Conservation (phyloP, 2,113 vertebrate species). For the Gulo gulo region DNA sequence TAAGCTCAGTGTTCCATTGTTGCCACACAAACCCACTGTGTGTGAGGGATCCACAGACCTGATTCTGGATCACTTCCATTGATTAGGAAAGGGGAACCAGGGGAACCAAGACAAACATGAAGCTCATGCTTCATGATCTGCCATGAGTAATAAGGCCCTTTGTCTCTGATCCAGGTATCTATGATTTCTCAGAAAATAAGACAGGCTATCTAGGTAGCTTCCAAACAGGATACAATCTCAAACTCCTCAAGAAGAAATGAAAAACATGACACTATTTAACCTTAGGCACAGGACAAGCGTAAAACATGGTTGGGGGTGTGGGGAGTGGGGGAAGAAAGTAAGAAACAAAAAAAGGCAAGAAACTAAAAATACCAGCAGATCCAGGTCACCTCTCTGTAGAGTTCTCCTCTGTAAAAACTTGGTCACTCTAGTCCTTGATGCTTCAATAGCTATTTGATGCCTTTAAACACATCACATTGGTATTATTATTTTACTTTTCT, state of each 20-base stretch:
- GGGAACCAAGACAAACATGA: not conserved
- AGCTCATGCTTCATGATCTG: not conserved
- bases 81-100: not conserved
- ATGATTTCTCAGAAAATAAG: not conserved
- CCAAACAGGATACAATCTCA: not conserved
- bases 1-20: not conserved
- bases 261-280: not conserved
- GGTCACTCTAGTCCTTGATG: not conserved
- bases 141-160: not conserved
- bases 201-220: not conserved
- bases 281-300: not conserved
- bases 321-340: not conserved
- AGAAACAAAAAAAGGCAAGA: not conserved
- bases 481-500: not conserved
- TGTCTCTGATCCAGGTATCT: not conserved
- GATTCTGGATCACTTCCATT: not conserved
- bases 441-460: not conserved
- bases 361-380: not conserved
- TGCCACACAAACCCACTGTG: not conserved
- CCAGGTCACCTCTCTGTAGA: not conserved
- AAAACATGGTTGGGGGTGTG: not conserved
- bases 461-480: not conserved
- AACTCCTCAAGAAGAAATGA: not conserved
- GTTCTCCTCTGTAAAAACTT: not conserved
- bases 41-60: too few species aligned